Conservation (phyloP, 2,888 invertebrate genomes). For the Leptinotarsa haldemani region DNA sequence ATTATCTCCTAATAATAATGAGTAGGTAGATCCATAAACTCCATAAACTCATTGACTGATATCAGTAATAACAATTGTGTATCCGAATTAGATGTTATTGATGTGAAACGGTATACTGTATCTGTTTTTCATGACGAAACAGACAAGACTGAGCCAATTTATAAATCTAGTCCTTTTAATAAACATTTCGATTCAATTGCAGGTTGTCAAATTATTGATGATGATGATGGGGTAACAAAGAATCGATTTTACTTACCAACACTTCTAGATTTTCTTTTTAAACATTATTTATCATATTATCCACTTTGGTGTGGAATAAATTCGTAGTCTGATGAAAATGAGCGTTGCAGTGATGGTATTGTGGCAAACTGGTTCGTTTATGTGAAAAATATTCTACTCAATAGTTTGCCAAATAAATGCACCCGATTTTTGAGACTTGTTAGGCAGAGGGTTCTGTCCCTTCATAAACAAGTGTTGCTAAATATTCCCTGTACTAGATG, state of each 20-base stretch:
- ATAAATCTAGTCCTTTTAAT: neutral
- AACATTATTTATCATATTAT: neutral
- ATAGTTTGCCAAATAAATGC: constrained; percentile 21
- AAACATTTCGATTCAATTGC: neutral
- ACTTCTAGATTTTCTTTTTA: neutral
- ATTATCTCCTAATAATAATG: neutral
- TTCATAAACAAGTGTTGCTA: constrained; percentile 20
- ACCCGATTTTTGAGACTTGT: constrained; percentile 12
- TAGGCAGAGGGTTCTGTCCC: constrained; percentile 9
- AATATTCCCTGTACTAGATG: constrained; percentile 12
- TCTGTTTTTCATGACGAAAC: neutral
- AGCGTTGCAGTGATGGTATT: constrained; percentile 8
- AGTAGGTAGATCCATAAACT: neutral
- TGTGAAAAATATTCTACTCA: constrained; percentile 14
- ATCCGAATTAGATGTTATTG: neutral
- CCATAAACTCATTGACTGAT: neutral
- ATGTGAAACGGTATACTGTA: neutral
- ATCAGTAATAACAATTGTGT: neutral
- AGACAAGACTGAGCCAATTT: neutral
- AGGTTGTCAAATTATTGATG: neutral
- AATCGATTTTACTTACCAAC: neutral
- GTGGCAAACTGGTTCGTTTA: constrained; percentile 25
- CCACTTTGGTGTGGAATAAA: constrained; percentile 23
- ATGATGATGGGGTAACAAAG: neutral
- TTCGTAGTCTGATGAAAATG: neutral